Evolutionary conservation across 2,113 vertebrate species (phyloP), one percentile per base, ranked within the genome.

Genomic region (Tautogolabrus adspersus): DNA sequence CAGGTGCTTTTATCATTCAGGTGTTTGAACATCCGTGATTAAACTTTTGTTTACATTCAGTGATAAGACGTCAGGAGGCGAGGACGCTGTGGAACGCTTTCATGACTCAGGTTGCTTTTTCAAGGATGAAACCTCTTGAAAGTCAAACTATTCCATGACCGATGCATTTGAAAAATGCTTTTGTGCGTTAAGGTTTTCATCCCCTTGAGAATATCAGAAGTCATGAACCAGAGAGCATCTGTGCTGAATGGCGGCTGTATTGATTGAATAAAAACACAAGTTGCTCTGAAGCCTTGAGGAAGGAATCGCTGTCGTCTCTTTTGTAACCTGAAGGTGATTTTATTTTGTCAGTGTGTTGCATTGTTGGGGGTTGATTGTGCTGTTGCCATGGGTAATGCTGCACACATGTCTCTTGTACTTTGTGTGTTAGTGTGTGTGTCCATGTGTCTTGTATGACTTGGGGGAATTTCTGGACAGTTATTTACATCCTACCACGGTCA

Each of bases 401-500:
- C 30, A 2, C 26, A 52, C 46, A 56, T 51, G 68, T 26, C 37
- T 54, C 38, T 54, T 23, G 38, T 12, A 54, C 22, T 67, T 49
- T 55, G 51, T 57, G 66, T 46, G 38, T 75, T 10, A 56, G 42
- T 70, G 42, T 63, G 23, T 58, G 55, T 55, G 49, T 52, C 15
- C 44, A 8, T 84, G 66, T 21, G 34, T 10, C 34, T n/a, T 82
- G 30, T 73, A 12, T 55, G 71, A 72, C 60, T 66, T 59, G 40
- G 52, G 76, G 77, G 62, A 37, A 64, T 84, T n/a, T 79, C 58
- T 11, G 68, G 49, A 65, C 71, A 87, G 87, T 87, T 91, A 88
- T 90, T 90, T 86, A 89, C 82, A 84, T 85, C 73, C 80, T 60
- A 66, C 75, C 67, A 22, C 72, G 49, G 77, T 75, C 83, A 88